Evolutionary conservation across 2,888 invertebrate genomes (phyloP).

Genomic region (Drosophila tanythrix): DNA sequence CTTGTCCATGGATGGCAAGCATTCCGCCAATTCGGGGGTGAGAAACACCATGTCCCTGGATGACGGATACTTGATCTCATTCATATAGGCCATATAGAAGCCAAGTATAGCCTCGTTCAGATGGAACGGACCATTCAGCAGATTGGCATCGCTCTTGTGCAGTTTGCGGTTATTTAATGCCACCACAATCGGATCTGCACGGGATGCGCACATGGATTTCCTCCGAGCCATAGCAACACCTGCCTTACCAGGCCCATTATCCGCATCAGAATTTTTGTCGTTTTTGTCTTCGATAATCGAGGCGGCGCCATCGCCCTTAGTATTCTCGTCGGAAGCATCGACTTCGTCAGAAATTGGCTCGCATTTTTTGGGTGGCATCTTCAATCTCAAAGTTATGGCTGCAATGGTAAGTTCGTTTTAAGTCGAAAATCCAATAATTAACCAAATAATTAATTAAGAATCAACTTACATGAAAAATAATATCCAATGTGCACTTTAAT

Average conservation of each 20-base stretch:
- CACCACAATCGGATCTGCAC: constrained; percentile 87
- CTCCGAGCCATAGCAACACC: constrained; percentile 10
- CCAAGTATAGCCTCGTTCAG: constrained; percentile 93
- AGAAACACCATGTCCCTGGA: constrained; percentile 89
- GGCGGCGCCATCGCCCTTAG: constrained; percentile 17
- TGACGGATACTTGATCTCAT: constrained; percentile 88
- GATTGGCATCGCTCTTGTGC: constrained; percentile 91
- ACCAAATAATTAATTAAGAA: neutral
- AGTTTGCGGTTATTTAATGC: constrained; percentile 87
- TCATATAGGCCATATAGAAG: constrained; percentile 96
- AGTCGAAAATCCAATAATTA: neutral
- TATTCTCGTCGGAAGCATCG: constrained; percentile 1
- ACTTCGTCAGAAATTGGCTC: no score
- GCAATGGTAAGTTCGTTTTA: no score
- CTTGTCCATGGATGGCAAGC: constrained; percentile 87
- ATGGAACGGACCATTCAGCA: constrained; percentile 92
- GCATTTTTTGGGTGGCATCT: neutral
- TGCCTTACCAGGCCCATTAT: neutral
- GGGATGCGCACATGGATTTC: constrained; percentile 57
- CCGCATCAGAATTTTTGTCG: neutral
- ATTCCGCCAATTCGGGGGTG: constrained; percentile 92
- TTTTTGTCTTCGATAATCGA: neutral
- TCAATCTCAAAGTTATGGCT: neutral
- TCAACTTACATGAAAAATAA: neutral
- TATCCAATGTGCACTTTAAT: no score